These are phyloP conservation scores for Cephus spinipes DNA, from an alignment of 2,888 invertebrate species.

Conservation along the genomic window DNA sequence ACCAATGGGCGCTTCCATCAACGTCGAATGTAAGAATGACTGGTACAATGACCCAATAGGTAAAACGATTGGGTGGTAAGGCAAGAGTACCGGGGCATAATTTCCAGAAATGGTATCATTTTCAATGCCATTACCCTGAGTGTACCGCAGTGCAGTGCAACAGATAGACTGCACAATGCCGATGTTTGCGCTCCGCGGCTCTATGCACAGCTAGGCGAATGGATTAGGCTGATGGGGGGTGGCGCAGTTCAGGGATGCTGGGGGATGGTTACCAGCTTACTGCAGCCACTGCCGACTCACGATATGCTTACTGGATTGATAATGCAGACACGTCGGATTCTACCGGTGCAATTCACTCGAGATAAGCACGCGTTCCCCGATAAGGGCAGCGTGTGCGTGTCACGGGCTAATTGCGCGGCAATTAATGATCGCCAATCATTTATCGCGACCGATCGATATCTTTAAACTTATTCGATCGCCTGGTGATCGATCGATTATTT, in stretches of 20 bases:
- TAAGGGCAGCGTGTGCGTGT: not conserved
- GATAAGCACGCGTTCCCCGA: not conserved
- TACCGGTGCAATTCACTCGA: not conserved
- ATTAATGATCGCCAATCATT: conserved; percentile 37
- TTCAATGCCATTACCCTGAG: conserved; percentile 50
- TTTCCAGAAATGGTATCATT: conserved; percentile 46
- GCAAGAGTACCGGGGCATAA: not conserved
- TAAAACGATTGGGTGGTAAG: not conserved
- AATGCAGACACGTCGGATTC: conserved; percentile 37
- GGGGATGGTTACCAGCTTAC: conserved; percentile 28
- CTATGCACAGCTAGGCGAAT: conserved; percentile 43
- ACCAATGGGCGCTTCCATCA: no score
- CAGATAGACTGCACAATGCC: conserved; percentile 53
- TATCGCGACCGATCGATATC: not conserved
- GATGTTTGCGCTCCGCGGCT: conserved; percentile 44
- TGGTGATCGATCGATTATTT: not conserved
- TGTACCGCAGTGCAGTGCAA: conserved; percentile 47
- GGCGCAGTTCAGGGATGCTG: conserved; percentile 23
- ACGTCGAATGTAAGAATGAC: not conserved
- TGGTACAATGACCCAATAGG: not conserved
- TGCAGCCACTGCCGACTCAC: conserved; percentile 44
- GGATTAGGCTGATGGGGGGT: conserved; percentile 51
- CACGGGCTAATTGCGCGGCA: conserved; percentile 46
- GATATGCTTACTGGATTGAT: conserved; percentile 57
- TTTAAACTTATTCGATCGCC: not conserved